Evolutionary conservation across 2,113 vertebrate species (phyloP).

Genomic region (Tringa solitaria): DNA sequence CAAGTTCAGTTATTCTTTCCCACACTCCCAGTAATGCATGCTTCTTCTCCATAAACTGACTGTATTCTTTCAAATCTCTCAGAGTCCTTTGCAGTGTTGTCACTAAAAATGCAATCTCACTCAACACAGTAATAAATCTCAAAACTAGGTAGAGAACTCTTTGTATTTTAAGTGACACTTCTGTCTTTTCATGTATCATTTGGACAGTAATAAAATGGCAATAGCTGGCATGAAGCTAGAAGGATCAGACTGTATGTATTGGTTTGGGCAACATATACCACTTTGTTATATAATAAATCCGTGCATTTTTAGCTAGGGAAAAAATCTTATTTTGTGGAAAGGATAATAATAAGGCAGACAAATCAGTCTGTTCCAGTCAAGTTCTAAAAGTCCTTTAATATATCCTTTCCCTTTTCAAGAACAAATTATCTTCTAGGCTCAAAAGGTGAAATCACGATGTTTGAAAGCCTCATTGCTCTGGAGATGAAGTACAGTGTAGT

Average conservation of each 20-base stretch:
- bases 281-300: not conserved
- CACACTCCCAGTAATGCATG: not conserved
- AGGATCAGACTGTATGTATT: not conserved
- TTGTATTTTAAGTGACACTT: slow-evolving; percentile 53
- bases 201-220: slow-evolving; percentile 18
- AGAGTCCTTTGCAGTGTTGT: not conserved
- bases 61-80: not conserved
- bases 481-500: not conserved
- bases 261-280: not conserved
- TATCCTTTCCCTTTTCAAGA: not conserved
- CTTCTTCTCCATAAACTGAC: not conserved
- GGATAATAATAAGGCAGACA: not conserved
- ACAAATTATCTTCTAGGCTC: not conserved
- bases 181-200: slow-evolving; percentile 17
- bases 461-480: not conserved
- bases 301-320: not conserved
- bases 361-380: not conserved
- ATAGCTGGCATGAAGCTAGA: not conserved
- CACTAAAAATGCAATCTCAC: slow-evolving; percentile 36
- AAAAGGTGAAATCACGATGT: not conserved
- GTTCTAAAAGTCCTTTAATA: not conserved
- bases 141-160: not conserved
- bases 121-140: slow-evolving; percentile 36
- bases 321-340: not conserved
- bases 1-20: not conserved